Evolutionary conservation across 2,888 invertebrate species (phyloP).

Genomic region (Phyllotreta striolata): DNA sequence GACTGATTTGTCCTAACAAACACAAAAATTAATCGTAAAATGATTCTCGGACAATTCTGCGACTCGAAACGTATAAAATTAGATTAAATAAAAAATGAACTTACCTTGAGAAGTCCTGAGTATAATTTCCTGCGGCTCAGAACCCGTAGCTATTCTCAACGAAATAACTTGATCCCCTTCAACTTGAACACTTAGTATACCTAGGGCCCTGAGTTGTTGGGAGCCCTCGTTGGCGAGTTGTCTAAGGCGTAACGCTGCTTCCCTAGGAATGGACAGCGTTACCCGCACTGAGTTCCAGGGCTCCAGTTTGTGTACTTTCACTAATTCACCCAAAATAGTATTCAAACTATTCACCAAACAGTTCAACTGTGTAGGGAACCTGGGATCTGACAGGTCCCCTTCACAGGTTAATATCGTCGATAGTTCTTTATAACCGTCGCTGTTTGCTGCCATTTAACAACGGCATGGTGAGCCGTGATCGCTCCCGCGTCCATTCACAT

Average conservation of each 20-base stretch:
- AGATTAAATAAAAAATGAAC: not conserved
- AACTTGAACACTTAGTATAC: slow-evolving; percentile 94
- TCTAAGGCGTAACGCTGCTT: slow-evolving; percentile 90
- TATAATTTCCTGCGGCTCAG: slow-evolving; percentile 76
- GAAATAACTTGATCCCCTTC: slow-evolving; percentile 86
- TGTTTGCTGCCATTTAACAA: slow-evolving; percentile 80
- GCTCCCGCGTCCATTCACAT: slow-evolving; percentile 35
- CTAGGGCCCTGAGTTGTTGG: slow-evolving; percentile 86
- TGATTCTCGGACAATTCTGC: too few species aligned
- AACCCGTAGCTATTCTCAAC: slow-evolving; percentile 68
- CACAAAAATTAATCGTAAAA: too few species aligned
- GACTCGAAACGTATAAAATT: too few species aligned
- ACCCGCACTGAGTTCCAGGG: slow-evolving; percentile 99
- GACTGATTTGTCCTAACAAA: too few species aligned
- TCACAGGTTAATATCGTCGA: slow-evolving; percentile 89
- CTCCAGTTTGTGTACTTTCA: slow-evolving; percentile 83
- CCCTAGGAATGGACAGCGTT: slow-evolving; percentile 95
- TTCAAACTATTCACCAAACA: slow-evolving; percentile 80
- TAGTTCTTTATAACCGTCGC: slow-evolving; percentile 76
- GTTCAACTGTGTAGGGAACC: slow-evolving; percentile 83
- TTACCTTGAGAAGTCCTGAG: slow-evolving; percentile 65
- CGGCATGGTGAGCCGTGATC: slow-evolving; percentile 45
- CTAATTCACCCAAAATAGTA: slow-evolving; percentile 69
- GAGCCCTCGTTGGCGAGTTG: slow-evolving; percentile 93
- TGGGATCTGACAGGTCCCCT: slow-evolving; percentile 88